Evolutionary conservation across 2,113 vertebrate genomes (phyloP), one percentile per base, ranked within the genome.

Genomic region (Urocitellus parryii): DNA sequence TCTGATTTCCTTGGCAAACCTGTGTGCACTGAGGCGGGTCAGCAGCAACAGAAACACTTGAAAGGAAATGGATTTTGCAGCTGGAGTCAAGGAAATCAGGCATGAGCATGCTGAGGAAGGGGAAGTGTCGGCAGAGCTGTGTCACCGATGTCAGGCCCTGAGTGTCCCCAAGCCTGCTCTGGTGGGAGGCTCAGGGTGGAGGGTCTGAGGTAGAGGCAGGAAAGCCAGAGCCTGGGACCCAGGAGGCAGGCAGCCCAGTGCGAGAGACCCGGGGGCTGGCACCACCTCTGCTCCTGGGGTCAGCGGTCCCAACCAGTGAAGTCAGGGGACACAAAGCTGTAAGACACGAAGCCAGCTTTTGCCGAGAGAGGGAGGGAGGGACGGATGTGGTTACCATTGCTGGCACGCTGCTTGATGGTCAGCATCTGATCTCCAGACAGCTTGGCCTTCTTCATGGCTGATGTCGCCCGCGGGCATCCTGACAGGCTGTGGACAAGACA

Each of bases 391-490:
- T 99, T 99, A 99, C 99, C 99, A 77, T 99, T 99, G 98, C 99
- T 99, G 98, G 99, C 98, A 39, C 99, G 98, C 97, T 99, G 99
- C 96, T 99, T 99, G 99, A 99, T 99, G 96, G 99, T 99, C 97
- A 99, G 98, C 99, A 99, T 99, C 98, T 99, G 99, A 98, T 99
- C 99, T 97, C 99, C 99, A 1, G 99, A 99, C 97, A 99, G 99
- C 97, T 99, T 99, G 91, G 99, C 99, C 98, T 99, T 99, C 99
- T 99, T 99, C 99, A 99, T 99, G 82, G 99, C 99, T 9, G 99
- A 99, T 63, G 99, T 99, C 98, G 99, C 99, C 91, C 99, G 99
- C 4, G 99, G 99, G 98, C 99, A 99, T 98, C 99, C 99, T 20
- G 99, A 99, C 97, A 99, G 99, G 99, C 99, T 99, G 98, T 88